Percentiles rank a stretch among this genome's conserved stretches.
Evolutionary conservation across 2,888 invertebrate genomes (phyloP).

Genomic region (Tachina lurida): DNA sequence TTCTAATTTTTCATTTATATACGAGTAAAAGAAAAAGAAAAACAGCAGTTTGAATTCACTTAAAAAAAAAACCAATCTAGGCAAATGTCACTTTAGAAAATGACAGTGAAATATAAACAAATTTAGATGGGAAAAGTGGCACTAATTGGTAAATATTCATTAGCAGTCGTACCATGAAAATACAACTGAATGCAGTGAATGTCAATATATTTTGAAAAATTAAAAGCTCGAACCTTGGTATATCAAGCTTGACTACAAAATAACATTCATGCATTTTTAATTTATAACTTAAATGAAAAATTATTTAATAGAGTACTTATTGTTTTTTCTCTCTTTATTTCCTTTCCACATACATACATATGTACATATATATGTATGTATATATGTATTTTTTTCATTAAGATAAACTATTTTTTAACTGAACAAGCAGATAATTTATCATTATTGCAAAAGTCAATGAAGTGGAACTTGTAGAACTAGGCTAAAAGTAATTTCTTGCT

Average conservation of each 20-base stretch:
- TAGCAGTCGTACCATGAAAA: not conserved
- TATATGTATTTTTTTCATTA: constrained; percentile 25
- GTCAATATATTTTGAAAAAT: constrained; percentile 62
- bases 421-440: constrained; percentile 57
- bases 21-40: constrained; percentile 27
- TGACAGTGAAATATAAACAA: constrained; percentile 66
- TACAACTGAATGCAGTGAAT: constrained; percentile 24
- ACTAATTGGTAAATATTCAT: constrained; percentile 6
- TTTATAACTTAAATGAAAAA: constrained; percentile 49
- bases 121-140: constrained; percentile 24
- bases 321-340: not conserved
- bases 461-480: constrained; percentile 70
- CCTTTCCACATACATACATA: no score
- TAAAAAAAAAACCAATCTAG: constrained; percentile 49
- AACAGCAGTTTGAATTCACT: constrained; percentile 26
- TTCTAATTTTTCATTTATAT: constrained; percentile 55
- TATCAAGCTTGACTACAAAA: constrained; percentile 24
- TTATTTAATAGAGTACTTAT: constrained; percentile 23
- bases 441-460: constrained; percentile 69
- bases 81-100: constrained; percentile 66
- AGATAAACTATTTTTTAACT: constrained; percentile 20
- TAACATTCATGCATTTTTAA: constrained; percentile 25
- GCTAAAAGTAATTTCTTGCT: constrained; percentile 68
- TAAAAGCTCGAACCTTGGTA: constrained; percentile 62
- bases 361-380: no score